phyloP scores from a whole-genome alignment of 2,113 vertebrate species.

The Indri indri region DNA sequence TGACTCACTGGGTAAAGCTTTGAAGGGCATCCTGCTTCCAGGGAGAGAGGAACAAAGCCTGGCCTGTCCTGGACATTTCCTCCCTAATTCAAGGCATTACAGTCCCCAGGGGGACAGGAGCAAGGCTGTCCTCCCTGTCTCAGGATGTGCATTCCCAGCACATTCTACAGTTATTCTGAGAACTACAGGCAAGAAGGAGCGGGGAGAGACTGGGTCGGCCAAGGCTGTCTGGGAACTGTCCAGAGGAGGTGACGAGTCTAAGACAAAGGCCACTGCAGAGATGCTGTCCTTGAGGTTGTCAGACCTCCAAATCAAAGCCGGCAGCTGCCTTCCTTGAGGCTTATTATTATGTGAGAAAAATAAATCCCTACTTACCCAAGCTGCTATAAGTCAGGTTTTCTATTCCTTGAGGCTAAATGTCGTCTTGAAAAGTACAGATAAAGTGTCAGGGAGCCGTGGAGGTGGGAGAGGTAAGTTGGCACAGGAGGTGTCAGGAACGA shows the following conservation, averaged over 20 bases:
- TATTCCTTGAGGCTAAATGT: neutral
- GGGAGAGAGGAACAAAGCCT: neutral
- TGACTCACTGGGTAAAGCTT: neutral
- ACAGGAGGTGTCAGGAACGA: neutral
- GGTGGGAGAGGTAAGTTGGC: neutral
- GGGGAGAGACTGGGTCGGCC: neutral
- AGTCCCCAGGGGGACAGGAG: neutral
- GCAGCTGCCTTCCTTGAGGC: neutral
- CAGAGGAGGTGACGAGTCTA: neutral
- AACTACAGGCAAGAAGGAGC: neutral
- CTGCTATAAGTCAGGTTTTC: neutral
- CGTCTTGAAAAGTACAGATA: neutral
- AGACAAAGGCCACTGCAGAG: neutral
- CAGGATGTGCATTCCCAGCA: neutral
- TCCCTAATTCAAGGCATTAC: neutral
- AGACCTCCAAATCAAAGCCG: neutral
- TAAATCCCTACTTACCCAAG: neutral
- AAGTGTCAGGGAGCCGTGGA: neutral
- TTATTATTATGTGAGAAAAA: slow-evolving; percentile 7
- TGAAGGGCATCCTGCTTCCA: neutral
- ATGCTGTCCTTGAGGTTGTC: neutral
- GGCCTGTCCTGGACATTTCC: neutral
- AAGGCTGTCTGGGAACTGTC: neutral
- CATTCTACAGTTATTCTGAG: slow-evolving; percentile 14
- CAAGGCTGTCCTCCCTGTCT: neutral